Evolutionary conservation across 2,797 vertebrate genomes (phyloP).

Genomic region (Spinus pinus): DNA sequence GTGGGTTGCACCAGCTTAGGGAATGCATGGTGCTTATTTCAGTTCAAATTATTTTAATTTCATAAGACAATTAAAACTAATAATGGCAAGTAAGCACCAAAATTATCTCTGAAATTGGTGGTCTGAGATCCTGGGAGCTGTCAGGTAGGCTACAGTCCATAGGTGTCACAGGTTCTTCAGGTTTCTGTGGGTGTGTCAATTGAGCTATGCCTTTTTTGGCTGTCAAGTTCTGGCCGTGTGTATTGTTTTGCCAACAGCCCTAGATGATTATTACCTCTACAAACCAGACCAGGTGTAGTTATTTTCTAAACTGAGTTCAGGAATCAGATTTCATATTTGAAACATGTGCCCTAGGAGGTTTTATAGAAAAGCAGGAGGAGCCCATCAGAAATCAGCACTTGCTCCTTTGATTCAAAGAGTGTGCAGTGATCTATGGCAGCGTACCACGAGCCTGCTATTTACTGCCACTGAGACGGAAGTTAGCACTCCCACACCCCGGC

Average conservation of each 20-base stretch:
- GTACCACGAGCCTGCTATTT: constrained; percentile 14
- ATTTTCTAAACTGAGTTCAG: background rate
- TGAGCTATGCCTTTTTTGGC: background rate
- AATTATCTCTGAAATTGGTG: background rate
- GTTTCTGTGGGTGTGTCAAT: background rate
- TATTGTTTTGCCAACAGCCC: background rate
- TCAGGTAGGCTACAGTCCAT: background rate
- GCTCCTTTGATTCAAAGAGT: background rate
- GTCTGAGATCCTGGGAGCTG: background rate
- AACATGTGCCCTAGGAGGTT: background rate
- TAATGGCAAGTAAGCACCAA: background rate
- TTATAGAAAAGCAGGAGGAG: background rate
- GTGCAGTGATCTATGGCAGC: background rate
- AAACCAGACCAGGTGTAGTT: background rate
- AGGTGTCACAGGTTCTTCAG: background rate
- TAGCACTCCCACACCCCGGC: background rate
- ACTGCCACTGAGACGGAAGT: constrained; percentile 37
- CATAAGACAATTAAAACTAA: background rate
- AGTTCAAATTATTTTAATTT: background rate
- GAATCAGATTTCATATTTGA: background rate
- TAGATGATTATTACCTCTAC: background rate
- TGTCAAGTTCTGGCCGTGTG: background rate
- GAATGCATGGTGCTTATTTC: background rate
- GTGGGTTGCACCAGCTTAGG: background rate
- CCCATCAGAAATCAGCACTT: background rate